These are phyloP conservation scores for Actinernus sp. DNA, from an alignment of 92 coral and sea anemone species.

Conservation along the genomic window DNA sequence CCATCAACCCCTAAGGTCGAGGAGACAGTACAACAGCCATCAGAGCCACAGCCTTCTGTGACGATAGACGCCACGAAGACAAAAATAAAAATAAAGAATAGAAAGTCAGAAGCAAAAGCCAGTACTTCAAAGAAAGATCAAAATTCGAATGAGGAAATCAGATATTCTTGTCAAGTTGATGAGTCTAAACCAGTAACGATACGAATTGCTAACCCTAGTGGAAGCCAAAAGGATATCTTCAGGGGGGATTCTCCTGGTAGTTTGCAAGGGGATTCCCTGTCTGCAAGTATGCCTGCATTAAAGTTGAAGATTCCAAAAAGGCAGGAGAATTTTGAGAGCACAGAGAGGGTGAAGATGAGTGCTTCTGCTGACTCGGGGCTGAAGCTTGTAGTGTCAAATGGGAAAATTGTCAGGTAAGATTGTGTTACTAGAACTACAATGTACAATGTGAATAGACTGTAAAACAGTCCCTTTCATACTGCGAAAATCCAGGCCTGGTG, in stretches of 20 bases:
- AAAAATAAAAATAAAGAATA: conserved; percentile 87
- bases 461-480: too few relatives aligned
- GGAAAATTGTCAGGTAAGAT: conserved; percentile 93
- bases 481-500: too few relatives aligned
- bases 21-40: conserved; percentile 21
- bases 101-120: conserved; percentile 43
- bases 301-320: conserved; percentile 78
- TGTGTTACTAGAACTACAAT: too few relatives aligned
- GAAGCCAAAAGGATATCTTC: conserved; percentile 37
- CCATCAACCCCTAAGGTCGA: conserved; percentile 82
- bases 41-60: conserved; percentile 40
- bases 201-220: conserved; percentile 65
- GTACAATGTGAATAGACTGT: too few relatives aligned
- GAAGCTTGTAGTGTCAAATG: conserved; percentile 93
- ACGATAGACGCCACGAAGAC: conserved; percentile 72
- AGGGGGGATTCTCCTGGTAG: conserved; percentile 46
- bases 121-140: conserved; percentile 41
- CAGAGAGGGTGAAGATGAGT: conserved; percentile 55
- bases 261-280: conserved; percentile 54
- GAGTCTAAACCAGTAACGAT: conserved; percentile 69
- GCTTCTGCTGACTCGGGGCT: conserved; percentile 73
- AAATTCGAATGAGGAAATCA: conserved; percentile 31
- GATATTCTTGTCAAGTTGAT: conserved; percentile 74
- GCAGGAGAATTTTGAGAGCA: conserved; percentile 44
- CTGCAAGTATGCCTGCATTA: conserved; percentile 74